phyloP scores from a whole-genome alignment of 2,797 vertebrate genomes.

The Hemibagrus guttatus region DNA sequence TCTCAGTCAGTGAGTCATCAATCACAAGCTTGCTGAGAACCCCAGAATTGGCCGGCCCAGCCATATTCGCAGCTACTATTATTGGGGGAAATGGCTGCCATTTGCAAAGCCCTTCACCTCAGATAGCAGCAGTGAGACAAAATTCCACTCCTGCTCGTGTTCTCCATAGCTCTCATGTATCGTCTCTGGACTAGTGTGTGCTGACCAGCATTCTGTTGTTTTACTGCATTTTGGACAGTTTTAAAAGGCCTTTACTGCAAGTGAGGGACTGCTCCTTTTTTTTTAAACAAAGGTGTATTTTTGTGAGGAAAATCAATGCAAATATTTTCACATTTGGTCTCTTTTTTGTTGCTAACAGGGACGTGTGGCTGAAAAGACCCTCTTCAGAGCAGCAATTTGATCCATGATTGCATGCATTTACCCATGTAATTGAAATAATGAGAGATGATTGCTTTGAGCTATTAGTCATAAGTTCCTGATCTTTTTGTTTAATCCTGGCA shows the following conservation, averaged over 20 bases:
- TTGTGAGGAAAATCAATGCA: conserved; percentile 87
- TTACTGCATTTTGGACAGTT: conserved; percentile 25
- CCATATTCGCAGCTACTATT: conserved; percentile 85
- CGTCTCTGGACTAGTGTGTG: conserved; percentile 15
- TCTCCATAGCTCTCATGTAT: conserved; percentile 9
- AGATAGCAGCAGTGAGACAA: conserved; percentile 78
- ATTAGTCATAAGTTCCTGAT: conserved; percentile 97
- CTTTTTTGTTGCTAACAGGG: conserved; percentile 79
- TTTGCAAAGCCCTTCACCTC: conserved; percentile 81
- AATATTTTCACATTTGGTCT: conserved; percentile 90
- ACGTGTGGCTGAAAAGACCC: conserved; percentile 87
- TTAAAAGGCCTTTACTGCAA: conserved; percentile 71
- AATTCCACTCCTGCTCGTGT: conserved; percentile 29
- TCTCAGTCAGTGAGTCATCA: conserved; percentile 94
- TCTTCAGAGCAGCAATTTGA: conserved; percentile 93
- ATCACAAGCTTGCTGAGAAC: conserved; percentile 90
- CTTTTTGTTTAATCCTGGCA: conserved; percentile 96
- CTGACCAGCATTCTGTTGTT: conserved; percentile 22
- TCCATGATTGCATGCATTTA: conserved; percentile 96
- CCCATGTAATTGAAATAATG: conserved; percentile 97
- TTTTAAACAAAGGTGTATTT: conserved; percentile 89
- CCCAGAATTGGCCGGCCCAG: conserved; percentile 85
- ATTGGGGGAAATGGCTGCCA: conserved; percentile 81
- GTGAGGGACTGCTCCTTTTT: conserved; percentile 76
- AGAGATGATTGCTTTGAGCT: conserved; percentile 96